These are phyloP conservation scores for Lamellibrachia luymesi DNA, from an alignment of 1,140 invertebrate genomes.

Conservation along the genomic window DNA sequence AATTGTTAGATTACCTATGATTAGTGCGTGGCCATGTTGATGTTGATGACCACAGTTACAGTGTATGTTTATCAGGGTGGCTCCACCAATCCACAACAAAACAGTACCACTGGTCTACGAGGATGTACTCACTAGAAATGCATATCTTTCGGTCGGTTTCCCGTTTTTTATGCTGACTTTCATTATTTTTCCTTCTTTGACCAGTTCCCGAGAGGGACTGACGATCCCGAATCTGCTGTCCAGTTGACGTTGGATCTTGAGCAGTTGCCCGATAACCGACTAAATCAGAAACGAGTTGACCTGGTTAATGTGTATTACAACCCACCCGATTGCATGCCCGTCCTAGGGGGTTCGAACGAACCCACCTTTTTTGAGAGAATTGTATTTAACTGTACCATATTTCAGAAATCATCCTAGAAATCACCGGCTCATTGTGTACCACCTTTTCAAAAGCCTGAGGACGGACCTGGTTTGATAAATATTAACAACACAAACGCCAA, in stretches of 20 bases:
- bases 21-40: not conserved
- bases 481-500: too few species aligned
- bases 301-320: not conserved
- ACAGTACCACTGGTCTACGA: not conserved
- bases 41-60: not conserved
- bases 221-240: conserved; percentile 50
- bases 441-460: not conserved
- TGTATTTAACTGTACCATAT: too few species aligned
- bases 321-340: too few species aligned
- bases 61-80: not conserved
- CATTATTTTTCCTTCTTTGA: conserved; percentile 64
- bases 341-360: too few species aligned
- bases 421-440: too few species aligned
- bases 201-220: conserved; percentile 62
- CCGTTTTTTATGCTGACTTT: conserved; percentile 67
- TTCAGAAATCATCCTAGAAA: too few species aligned
- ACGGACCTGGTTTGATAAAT: not conserved
- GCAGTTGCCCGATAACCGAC: not conserved
- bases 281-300: not conserved
- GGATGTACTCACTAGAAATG: conserved; percentile 60
- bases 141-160: conserved; percentile 63
- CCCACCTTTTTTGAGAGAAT: too few species aligned
- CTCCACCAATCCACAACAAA: not conserved
- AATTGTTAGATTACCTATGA: too few species aligned
- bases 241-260: conserved; percentile 9